A percentile compares a stretch with the other conserved stretches of the same genome.
These are phyloP conservation scores for Fragum whitleyi DNA, from an alignment of 2,888 invertebrate genomes.

Conservation along the genomic window DNA sequence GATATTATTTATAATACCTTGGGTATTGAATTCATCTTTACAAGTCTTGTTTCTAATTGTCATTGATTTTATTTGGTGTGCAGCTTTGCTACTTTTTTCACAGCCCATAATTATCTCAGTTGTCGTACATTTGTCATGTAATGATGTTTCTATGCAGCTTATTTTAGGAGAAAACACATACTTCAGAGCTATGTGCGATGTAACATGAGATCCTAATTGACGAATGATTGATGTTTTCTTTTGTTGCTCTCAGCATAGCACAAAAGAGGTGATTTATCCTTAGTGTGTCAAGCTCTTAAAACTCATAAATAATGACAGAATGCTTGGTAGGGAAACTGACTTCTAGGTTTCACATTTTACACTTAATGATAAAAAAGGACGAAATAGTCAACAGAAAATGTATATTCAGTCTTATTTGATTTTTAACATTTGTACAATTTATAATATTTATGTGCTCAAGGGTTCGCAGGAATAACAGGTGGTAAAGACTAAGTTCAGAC, in stretches of 20 bases:
- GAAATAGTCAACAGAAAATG: too few relatives aligned
- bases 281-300: slow-evolving; percentile 80
- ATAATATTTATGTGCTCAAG: too few relatives aligned
- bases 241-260: slow-evolving; percentile 80
- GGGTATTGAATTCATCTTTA: slow-evolving; percentile 59
- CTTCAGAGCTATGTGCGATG: slow-evolving; percentile 55
- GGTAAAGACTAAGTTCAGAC: too few relatives aligned
- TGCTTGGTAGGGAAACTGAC: background rate
- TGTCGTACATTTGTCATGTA: slow-evolving; percentile 54
- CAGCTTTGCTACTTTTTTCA: slow-evolving; percentile 42
- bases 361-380: too few relatives aligned
- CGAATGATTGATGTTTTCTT: slow-evolving; percentile 80
- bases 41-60: slow-evolving; percentile 42
- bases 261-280: slow-evolving; percentile 83
- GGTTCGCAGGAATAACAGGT: too few relatives aligned
- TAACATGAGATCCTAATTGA: slow-evolving; percentile 81
- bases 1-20: slow-evolving; percentile 55
- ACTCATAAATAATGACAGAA: slow-evolving; percentile 79
- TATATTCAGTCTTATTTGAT: too few relatives aligned
- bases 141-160: slow-evolving; percentile 48
- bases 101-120: slow-evolving; percentile 48
- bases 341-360: too few relatives aligned
- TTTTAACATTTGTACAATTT: too few relatives aligned
- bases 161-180: slow-evolving; percentile 33
- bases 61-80: slow-evolving; percentile 50